Percentiles rank a stretch among this genome's conserved stretches.
Evolutionary conservation across 2,113 vertebrate species (phyloP).

Genomic region (Daubentonia madagascariensis): DNA sequence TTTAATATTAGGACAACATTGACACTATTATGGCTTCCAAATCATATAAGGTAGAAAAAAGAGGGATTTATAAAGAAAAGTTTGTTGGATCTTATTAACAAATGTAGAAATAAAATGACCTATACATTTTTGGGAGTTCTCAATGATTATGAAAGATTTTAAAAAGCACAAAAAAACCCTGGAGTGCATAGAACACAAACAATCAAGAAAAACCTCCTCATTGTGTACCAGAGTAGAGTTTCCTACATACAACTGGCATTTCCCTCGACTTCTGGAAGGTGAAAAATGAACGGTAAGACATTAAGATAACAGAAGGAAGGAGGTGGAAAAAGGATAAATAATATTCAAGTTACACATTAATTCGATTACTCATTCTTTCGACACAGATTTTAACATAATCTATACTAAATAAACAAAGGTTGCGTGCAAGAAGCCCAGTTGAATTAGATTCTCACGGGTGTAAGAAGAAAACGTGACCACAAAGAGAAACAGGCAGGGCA

Average conservation of each 20-base stretch:
- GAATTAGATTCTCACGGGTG: neutral
- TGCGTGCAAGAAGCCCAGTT: neutral
- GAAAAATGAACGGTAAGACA: conserved; percentile 20
- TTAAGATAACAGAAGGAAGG: neutral
- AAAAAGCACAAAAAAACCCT: neutral
- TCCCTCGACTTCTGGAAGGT: neutral
- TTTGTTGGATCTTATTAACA: neutral
- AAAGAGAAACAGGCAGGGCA: neutral
- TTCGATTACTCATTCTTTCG: conserved; percentile 23
- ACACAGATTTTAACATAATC: conserved; percentile 11
- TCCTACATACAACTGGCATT: neutral
- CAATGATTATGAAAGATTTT: neutral
- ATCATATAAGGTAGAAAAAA: neutral
- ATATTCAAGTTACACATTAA: neutral
- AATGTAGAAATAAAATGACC: neutral
- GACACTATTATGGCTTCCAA: neutral
- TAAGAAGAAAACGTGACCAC: neutral
- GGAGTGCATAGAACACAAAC: neutral
- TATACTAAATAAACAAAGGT: conserved; percentile 33
- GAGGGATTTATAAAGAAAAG: neutral
- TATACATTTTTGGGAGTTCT: neutral
- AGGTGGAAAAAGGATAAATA: neutral
- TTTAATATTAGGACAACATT: neutral
- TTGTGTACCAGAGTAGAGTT: neutral
- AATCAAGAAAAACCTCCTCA: neutral